Evolutionary conservation across 1,140 invertebrate species (phyloP).

Genomic region (Zaprionus taronus): DNA sequence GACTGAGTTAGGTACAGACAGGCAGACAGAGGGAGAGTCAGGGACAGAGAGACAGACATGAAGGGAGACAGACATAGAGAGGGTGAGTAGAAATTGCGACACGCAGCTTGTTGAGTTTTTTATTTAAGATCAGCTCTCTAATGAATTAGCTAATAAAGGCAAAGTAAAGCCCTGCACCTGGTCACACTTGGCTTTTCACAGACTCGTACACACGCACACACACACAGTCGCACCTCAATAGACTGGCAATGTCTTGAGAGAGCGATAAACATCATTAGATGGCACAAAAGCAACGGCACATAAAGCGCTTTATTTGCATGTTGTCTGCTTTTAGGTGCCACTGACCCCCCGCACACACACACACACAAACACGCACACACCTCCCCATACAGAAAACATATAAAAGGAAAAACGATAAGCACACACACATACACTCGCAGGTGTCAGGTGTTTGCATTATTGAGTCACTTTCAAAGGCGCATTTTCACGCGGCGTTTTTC

Average conservation of each 20-base stretch:
- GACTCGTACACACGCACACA: constrained; percentile 5
- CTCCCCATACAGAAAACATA: constrained; percentile 2
- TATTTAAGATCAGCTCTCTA: constrained; percentile 59
- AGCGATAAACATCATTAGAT: constrained; percentile 78
- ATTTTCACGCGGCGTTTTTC: constrained; percentile 72
- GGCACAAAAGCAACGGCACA: constrained; percentile 61
- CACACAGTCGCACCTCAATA: constrained; percentile 42
- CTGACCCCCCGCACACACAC: constrained; percentile 57
- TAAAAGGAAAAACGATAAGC: constrained; percentile 6
- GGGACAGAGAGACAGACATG: neutral
- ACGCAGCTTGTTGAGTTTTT: constrained; percentile 29
- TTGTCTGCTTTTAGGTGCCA: constrained; percentile 73
- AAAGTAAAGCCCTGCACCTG: constrained; percentile 35
- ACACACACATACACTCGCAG: constrained; percentile 13
- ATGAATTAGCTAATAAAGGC: constrained; percentile 79
- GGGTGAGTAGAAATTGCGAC: neutral
- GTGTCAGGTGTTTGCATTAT: constrained; percentile 69
- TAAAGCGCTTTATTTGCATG: constrained; percentile 79
- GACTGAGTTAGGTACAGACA: neutral
- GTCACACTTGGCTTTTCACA: constrained; percentile 33
- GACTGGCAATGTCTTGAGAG: constrained; percentile 56
- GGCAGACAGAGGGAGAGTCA: neutral
- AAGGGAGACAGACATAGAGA: constrained; percentile 6
- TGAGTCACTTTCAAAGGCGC: constrained; percentile 73
- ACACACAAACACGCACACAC: constrained; percentile 11